phyloP scores from a whole-genome alignment of 2,888 invertebrate genomes.

The Phalera bucephala region DNA sequence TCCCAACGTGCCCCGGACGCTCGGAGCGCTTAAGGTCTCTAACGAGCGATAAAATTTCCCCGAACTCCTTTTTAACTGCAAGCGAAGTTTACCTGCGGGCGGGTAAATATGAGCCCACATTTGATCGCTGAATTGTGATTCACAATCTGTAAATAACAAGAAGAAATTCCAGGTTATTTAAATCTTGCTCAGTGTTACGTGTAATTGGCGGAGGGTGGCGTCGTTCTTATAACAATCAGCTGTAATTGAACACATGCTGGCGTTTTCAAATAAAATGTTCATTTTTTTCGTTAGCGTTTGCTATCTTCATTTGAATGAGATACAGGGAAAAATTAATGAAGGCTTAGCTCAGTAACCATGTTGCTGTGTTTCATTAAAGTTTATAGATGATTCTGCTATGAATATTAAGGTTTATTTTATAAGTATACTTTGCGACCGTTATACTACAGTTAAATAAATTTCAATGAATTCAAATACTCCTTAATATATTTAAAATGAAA shows the following conservation, averaged over 20 bases:
- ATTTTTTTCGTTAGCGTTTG: constrained; percentile 24
- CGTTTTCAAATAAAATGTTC: constrained; percentile 17
- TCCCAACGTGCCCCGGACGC: constrained; percentile 35
- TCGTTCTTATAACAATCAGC: constrained; percentile 29
- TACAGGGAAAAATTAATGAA: constrained; percentile 13
- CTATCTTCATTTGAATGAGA: constrained; percentile 12
- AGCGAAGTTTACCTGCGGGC: constrained; percentile 76
- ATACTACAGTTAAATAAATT: too few species aligned
- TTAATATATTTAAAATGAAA: too few species aligned
- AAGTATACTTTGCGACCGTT: too few species aligned
- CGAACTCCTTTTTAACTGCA: too few species aligned
- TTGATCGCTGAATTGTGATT: constrained; percentile 70
- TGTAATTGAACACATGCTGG: constrained; percentile 23
- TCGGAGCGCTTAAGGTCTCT: constrained; percentile 66
- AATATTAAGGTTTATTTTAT: too few species aligned
- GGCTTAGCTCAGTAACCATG: constrained; percentile 2
- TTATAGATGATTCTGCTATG: neutral
- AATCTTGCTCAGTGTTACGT: constrained; percentile 36
- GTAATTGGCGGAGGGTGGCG: constrained; percentile 32
- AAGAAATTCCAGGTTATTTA: constrained; percentile 48
- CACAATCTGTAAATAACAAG: constrained; percentile 63
- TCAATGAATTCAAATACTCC: too few species aligned
- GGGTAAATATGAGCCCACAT: constrained; percentile 74
- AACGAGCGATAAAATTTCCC: constrained; percentile 80
- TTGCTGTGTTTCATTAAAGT: constrained; percentile 1